Evolutionary conservation across 2,113 vertebrate genomes (phyloP).

Genomic region (Ochotona curzoniae): DNA sequence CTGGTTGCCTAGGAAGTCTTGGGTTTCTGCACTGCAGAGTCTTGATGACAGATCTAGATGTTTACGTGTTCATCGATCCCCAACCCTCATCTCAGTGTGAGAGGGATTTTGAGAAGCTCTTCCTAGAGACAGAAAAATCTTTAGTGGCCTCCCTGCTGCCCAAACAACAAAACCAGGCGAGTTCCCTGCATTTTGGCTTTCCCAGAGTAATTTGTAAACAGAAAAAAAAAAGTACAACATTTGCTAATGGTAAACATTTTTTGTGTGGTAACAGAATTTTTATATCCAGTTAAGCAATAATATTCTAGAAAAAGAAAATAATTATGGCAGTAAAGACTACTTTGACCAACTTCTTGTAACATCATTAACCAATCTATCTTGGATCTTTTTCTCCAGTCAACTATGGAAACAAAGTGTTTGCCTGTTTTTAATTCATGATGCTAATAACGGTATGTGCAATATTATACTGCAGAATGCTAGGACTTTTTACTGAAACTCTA

Average conservation of each 20-base stretch:
- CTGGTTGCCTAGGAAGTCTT: background rate
- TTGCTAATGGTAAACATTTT: background rate
- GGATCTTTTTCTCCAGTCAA: background rate
- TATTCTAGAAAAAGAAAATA: background rate
- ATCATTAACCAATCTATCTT: background rate
- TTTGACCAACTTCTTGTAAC: background rate
- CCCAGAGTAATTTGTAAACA: background rate
- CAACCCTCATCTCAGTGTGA: too few species aligned
- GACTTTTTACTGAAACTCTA: background rate
- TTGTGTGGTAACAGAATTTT: background rate
- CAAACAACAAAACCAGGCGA: background rate
- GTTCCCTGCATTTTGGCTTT: background rate
- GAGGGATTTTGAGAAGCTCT: background rate
- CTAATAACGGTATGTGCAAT: background rate
- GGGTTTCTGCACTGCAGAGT: background rate
- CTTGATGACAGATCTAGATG: background rate
- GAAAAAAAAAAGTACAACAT: background rate
- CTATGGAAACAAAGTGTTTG: background rate
- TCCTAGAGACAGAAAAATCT: background rate
- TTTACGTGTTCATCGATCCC: background rate
- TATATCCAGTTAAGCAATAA: background rate
- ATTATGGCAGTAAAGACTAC: background rate
- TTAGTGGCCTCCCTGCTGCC: rapidly evolving
- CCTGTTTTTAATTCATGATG: background rate
- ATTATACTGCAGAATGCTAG: background rate